These are phyloP conservation scores for Tinamus major DNA, from an alignment of 2,797 vertebrate species.

Conservation along the genomic window DNA sequence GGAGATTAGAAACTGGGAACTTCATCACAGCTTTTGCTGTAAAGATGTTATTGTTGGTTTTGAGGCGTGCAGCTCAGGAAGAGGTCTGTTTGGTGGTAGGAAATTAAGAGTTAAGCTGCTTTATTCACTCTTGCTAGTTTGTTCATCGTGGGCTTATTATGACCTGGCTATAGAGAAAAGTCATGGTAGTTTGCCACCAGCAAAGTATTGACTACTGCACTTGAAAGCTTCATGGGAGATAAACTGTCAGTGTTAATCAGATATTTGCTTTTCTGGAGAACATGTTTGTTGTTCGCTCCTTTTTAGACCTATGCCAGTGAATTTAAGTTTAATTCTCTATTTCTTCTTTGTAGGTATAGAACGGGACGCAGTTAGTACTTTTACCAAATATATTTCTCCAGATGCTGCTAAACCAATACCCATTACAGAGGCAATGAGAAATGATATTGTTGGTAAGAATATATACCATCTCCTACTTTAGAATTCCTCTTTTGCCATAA, in stretches of 20 bases:
- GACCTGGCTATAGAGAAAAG: background rate
- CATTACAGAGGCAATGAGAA: constrained; percentile 94
- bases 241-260: background rate
- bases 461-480: background rate
- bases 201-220: background rate
- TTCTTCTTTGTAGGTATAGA: constrained; percentile 89
- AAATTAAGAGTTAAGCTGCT: background rate
- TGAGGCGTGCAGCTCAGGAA: background rate
- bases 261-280: background rate
- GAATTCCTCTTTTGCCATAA: background rate
- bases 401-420: constrained; percentile 96
- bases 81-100: background rate
- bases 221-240: background rate
- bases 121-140: background rate
- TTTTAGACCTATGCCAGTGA: background rate
- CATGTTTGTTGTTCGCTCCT: fast-evolving
- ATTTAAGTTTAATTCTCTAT: background rate
- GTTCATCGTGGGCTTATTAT: background rate
- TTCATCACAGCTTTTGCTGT: background rate
- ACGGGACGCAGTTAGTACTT: constrained; percentile 95
- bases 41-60: background rate
- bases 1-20: background rate
- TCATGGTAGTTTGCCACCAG: background rate
- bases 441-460: constrained; percentile 95
- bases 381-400: constrained; percentile 98